Percentiles rank a stretch among this genome's conserved stretches.
Evolutionary conservation across 2,113 vertebrate species (phyloP).

Genomic region (Pseudorhombus dupliciocellatus): DNA sequence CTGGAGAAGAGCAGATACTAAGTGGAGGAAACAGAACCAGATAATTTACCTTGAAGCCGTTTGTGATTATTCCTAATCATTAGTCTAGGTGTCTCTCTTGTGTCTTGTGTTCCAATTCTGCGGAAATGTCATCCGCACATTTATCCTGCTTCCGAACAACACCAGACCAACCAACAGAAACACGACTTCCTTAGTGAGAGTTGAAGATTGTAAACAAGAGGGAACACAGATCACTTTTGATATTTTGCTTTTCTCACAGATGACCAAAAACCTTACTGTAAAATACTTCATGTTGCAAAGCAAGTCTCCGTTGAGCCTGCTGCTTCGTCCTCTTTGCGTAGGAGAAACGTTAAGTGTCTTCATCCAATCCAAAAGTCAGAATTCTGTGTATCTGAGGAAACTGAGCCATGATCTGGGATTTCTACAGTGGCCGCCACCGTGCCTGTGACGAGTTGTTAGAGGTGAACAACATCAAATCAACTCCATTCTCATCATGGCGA

Average conservation of each 20-base stretch:
- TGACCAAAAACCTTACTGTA: conserved; percentile 4
- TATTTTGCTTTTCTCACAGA: neutral
- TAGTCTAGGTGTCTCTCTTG: too few species aligned
- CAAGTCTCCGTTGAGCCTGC: neutral
- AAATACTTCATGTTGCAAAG: neutral
- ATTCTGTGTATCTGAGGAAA: conserved; percentile 2
- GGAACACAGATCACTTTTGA: neutral
- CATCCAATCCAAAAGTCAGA: neutral
- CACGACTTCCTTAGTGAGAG: neutral
- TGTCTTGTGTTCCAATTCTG: neutral
- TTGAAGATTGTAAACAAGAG: neutral
- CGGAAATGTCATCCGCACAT: neutral
- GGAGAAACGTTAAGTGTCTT: neutral
- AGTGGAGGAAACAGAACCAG: too few species aligned
- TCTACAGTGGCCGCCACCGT: conserved; percentile 43
- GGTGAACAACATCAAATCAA: conserved; percentile 46
- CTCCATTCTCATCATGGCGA: conserved; percentile 70
- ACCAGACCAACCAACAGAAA: neutral
- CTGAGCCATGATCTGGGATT: conserved; percentile 23
- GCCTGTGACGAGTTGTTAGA: conserved; percentile 41
- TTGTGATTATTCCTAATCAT: too few species aligned
- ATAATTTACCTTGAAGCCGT: too few species aligned
- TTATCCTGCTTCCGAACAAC: neutral
- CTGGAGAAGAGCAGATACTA: neutral
- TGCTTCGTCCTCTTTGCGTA: neutral